phyloP scores from a whole-genome alignment of 1,140 invertebrate species.

The Drosophila triauraria region DNA sequence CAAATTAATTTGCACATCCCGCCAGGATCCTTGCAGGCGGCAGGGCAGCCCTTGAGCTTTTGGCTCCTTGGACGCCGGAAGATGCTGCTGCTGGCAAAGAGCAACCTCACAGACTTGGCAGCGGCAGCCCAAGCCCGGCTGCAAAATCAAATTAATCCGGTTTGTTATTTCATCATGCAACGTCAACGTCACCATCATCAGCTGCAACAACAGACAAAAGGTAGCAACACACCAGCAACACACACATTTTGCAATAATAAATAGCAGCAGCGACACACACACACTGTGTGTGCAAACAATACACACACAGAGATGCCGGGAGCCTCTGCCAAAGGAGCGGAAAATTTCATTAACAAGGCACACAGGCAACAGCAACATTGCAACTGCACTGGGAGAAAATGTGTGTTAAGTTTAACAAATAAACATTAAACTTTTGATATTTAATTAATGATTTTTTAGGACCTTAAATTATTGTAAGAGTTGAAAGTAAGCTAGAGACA shows the following conservation, averaged over 20 bases:
- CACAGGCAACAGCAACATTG: constrained; percentile 56
- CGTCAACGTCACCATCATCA: constrained; percentile 82
- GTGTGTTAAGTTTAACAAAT: too few relatives aligned
- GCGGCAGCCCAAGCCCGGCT: constrained; percentile 24
- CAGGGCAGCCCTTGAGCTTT: too few relatives aligned
- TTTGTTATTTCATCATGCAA: constrained; percentile 83
- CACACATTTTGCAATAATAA: constrained; percentile 72
- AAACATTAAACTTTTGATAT: too few relatives aligned
- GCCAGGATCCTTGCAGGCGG: background rate
- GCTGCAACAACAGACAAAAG: constrained; percentile 82
- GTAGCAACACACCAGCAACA: constrained; percentile 36
- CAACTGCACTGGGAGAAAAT: constrained; percentile 19
- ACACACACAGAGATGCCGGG: constrained; percentile 17
- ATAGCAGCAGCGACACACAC: constrained; percentile 56
- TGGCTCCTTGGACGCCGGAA: background rate
- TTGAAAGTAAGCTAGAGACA: too few relatives aligned
- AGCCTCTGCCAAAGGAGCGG: constrained; percentile 74
- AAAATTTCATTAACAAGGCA: constrained; percentile 83
- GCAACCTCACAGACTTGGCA: background rate
- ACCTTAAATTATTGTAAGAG: too few relatives aligned
- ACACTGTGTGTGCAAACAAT: constrained; percentile 36
- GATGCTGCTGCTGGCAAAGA: constrained; percentile 13
- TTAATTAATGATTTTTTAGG: too few relatives aligned
- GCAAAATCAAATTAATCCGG: constrained; percentile 82
- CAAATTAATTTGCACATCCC: constrained; percentile 64